Percentiles rank a stretch among this genome's conserved stretches.
phyloP scores from a whole-genome alignment of 2,113 vertebrate genomes.

The Vulpes ferrilata region DNA sequence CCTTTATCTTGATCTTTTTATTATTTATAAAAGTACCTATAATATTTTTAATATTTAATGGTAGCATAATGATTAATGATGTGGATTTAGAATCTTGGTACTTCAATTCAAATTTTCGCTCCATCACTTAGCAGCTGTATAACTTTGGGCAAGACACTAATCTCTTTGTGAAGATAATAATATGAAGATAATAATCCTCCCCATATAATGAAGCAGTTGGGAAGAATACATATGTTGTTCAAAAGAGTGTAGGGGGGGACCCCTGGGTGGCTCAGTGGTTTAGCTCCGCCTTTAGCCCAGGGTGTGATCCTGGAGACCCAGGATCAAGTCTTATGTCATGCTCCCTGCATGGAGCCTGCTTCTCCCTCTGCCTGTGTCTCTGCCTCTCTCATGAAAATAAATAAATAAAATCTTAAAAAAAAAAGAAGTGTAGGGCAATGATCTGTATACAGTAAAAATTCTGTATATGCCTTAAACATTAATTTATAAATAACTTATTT shows the following conservation, averaged over 20 bases:
- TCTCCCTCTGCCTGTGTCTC: no score
- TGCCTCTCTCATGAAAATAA: no score
- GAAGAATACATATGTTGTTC: neutral
- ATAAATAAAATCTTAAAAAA: no score
- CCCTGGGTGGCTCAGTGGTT: no score
- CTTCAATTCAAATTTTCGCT: neutral
- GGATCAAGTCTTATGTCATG: no score
- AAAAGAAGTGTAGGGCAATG: neutral
- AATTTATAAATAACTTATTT: neutral
- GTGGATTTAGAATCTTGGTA: neutral
- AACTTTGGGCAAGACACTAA: neutral
- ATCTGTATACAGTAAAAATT: neutral
- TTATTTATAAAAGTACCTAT: neutral
- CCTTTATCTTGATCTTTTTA: neutral
- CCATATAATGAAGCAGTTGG: neutral
- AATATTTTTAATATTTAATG: neutral
- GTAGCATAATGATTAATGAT: neutral
- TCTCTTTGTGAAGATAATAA: neutral
- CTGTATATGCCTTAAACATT: neutral
- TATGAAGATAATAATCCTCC: neutral
- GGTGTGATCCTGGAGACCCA: no score
- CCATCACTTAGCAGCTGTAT: neutral
- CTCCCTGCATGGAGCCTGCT: no score
- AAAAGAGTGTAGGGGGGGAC: neutral
- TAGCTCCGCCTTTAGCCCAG: no score